Percentiles rank a stretch among this genome's conserved stretches.
Evolutionary conservation across 2,113 vertebrate genomes (phyloP).

Genomic region (Microtus oregoni): DNA sequence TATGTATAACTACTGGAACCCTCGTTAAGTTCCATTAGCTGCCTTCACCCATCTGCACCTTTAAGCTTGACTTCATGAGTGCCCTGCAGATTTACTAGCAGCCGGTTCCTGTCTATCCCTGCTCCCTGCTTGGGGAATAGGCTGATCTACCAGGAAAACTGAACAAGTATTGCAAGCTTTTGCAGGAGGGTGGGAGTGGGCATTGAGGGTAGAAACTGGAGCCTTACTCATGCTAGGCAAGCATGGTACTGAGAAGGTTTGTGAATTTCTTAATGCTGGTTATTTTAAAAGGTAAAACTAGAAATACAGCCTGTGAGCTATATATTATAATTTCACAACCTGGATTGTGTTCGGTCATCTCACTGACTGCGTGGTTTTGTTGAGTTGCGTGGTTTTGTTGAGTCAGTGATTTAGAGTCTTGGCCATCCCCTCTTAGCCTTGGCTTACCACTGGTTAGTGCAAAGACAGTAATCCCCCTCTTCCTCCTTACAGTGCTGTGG

Average conservation of each 20-base stretch:
- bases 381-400: neutral
- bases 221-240: neutral
- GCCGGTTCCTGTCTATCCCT: neutral
- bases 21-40: neutral
- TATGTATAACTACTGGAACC: constrained; percentile 82
- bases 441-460: neutral
- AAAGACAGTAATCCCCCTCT: neutral
- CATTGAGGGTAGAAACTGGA: neutral
- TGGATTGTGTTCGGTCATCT: constrained; percentile 1
- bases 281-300: neutral
- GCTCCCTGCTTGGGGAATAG: neutral
- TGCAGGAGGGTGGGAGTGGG: neutral
- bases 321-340: neutral
- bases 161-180: neutral
- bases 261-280: constrained; percentile 1
- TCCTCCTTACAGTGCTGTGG: constrained; percentile 88
- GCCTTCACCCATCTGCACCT: neutral
- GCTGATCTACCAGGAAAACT: neutral
- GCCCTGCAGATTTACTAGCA: neutral
- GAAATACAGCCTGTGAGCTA: neutral
- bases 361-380: neutral
- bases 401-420: neutral
- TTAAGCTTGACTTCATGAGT: neutral
- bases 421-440: neutral
- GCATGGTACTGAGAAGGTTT: neutral